Conservation (phyloP, 1,140 invertebrate genomes). For the Theocolax elegans region DNA sequence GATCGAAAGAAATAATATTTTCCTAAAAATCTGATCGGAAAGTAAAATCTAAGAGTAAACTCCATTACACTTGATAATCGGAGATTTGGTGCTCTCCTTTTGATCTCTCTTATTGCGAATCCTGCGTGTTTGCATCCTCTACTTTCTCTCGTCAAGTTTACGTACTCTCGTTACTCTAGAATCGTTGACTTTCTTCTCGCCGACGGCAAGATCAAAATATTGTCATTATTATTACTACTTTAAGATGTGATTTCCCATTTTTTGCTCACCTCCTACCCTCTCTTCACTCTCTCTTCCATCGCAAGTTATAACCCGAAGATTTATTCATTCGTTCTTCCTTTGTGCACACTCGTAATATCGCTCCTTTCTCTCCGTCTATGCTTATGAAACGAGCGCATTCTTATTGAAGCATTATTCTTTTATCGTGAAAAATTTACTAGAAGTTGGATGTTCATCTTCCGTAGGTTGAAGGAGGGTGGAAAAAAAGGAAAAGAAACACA, state of each 20-base stretch:
- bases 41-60: background rate
- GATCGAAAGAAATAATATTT: no score
- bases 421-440: constrained; percentile 37
- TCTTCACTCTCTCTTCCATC: background rate
- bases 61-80: background rate
- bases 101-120: constrained; percentile 7
- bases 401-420: constrained; percentile 33
- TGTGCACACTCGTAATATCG: constrained; percentile 15
- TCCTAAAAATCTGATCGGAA: no score
- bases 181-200: constrained; percentile 4
- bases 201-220: constrained; percentile 30
- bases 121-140: background rate
- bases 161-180: no score
- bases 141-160: background rate
- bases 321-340: background rate
- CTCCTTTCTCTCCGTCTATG: background rate
- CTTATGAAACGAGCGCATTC: constrained; percentile 21
- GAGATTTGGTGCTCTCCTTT: background rate
- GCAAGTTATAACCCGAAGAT: background rate
- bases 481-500: background rate
- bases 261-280: no score
- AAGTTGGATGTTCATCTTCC: constrained; percentile 16
- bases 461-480: background rate
- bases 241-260: constrained; percentile 14
- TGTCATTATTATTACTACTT: constrained; percentile 24